Evolutionary conservation across 2,888 invertebrate genomes (phyloP).

Genomic region (Craniophora ligustri): DNA sequence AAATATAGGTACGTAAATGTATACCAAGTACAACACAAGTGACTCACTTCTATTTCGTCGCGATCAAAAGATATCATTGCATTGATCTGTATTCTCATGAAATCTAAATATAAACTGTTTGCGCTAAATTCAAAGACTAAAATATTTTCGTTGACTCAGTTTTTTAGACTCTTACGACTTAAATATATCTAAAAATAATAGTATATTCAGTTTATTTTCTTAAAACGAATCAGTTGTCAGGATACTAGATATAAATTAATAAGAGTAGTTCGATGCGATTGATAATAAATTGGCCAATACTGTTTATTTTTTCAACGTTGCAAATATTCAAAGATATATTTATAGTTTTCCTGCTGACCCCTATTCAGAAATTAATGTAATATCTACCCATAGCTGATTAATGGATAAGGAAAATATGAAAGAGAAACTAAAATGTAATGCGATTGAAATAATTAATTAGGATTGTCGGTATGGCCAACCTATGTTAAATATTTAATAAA

Average conservation of each 20-base stretch:
- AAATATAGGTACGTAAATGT: constrained; percentile 21
- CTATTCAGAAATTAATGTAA: constrained; percentile 5
- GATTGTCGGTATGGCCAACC: too few species aligned
- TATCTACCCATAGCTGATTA: neutral
- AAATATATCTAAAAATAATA: constrained; percentile 21
- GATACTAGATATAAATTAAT: neutral
- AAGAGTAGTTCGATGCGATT: neutral
- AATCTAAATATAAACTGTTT: constrained; percentile 39
- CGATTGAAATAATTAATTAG: neutral
- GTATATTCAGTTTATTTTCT: constrained; percentile 1
- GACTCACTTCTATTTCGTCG: constrained; percentile 22
- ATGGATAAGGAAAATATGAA: constrained; percentile 23
- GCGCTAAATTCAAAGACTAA: constrained; percentile 24
- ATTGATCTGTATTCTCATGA: constrained; percentile 30
- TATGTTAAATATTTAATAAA: too few species aligned
- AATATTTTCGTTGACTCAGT: constrained; percentile 34
- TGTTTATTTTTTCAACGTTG: constrained; percentile 10
- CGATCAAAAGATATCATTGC: constrained; percentile 34
- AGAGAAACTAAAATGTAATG: constrained; percentile 13
- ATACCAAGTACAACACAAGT: constrained; percentile 7
- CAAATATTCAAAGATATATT: constrained; percentile 18
- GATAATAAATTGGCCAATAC: constrained; percentile 7
- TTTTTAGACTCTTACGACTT: constrained; percentile 31
- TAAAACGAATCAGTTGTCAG: constrained; percentile 11
- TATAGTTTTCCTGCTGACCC: constrained; percentile 35